Base-by-base conservation (phyloP, 2,888 invertebrate genomes). In the Heliconius charithonia region DNA sequence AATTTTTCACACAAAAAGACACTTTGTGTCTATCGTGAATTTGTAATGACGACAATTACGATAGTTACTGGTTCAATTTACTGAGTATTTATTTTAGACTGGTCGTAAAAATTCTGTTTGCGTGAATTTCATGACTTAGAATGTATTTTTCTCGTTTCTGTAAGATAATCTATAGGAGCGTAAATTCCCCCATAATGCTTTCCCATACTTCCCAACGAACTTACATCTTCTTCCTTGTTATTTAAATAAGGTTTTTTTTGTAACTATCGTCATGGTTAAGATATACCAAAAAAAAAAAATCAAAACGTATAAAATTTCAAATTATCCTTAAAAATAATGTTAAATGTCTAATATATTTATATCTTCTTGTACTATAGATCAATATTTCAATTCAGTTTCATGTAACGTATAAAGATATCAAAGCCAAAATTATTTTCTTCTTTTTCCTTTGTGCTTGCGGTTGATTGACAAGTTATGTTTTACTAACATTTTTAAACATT, bases 1-100 rank as follows among this genome's bases (percentile, higher is more conserved):
- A 63, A 74, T 63, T 74, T 62, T 74, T 62, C 25, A 32, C 51
- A 74, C 27, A 74, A 19, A 63, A 74, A 63, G 41, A 27, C 2
- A 41, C 3, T 74, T 74, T 69, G 59, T 25, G 16, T 27, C 7
- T 45, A 25, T 45, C 69, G 25, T 69, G 69, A 16, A 25, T 69
- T 45, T 69, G 69, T 45, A 69, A 69, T 69, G 69, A 69, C 9
- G 9, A 27, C 41, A 69, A 45, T 69, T 45, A 45, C 29, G 7
- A 25, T 25, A 7, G 25, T 45, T 13, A 16, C 67, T 25, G 13
- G 69, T 69, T 27, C 25, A 16, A 69, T 41, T 45, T 67, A 32
- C 22, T 37, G 12, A 67, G 10, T 67, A 32, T 29, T 66, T 29
- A 16, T 29, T 29, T 66, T 66, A 22, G 10, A 29, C 7, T 59